Conservation (phyloP, 2,797 vertebrate species). For the Cuniculus paca region DNA sequence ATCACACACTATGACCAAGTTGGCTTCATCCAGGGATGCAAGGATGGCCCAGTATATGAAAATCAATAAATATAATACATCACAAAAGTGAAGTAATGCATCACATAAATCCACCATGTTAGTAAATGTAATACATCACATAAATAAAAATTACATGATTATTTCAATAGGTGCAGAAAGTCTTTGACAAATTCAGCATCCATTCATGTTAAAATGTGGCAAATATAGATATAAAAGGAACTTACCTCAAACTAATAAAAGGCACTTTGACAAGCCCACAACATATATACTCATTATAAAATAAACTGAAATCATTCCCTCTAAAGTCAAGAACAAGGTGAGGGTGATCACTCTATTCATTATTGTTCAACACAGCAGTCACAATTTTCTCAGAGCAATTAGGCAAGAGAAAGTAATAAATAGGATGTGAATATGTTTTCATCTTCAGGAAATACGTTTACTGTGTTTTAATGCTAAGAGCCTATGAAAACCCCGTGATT, state of each 20-base stretch:
- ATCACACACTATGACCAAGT: neutral
- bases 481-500: conserved; percentile 13
- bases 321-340: neutral
- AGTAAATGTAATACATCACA: no score
- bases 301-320: neutral
- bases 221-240: neutral
- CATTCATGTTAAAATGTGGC: neutral
- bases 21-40: neutral
- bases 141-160: neutral
- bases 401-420: neutral
- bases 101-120: no score
- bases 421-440: neutral
- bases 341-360: neutral
- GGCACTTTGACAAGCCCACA: neutral
- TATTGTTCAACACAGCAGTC: neutral
- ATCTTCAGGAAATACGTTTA: neutral
- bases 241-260: neutral
- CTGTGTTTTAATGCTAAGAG: conserved; percentile 39
- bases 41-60: neutral
- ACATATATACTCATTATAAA: neutral
- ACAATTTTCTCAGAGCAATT: neutral
- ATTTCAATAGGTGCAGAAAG: neutral
- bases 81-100: neutral
- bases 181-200: neutral
- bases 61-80: neutral